These are phyloP conservation scores for Pseudotriccus pelzelni DNA, from an alignment of 2,797 vertebrate species.

Conservation along the genomic window DNA sequence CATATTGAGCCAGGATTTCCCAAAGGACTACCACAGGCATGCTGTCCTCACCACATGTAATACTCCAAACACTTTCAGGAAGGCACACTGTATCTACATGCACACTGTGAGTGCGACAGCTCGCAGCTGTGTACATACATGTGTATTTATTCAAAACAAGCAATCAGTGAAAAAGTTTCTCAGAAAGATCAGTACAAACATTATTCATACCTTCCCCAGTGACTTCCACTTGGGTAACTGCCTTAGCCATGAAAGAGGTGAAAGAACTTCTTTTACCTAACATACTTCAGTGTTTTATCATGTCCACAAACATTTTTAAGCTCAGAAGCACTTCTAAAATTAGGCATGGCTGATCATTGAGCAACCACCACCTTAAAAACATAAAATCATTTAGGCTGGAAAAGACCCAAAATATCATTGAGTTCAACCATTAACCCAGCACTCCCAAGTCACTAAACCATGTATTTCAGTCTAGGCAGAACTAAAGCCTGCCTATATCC, in stretches of 20 bases:
- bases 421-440: background rate
- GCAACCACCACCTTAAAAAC: background rate
- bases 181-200: background rate
- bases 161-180: background rate
- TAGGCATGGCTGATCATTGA: background rate
- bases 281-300: background rate
- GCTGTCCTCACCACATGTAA: background rate
- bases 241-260: background rate
- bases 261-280: background rate
- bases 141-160: background rate
- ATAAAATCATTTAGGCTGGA: background rate
- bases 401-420: background rate
- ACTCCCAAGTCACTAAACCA: background rate
- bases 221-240: background rate
- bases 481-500: background rate
- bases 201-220: background rate
- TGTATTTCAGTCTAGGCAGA: background rate
- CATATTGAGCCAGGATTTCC: background rate
- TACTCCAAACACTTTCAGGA: background rate
- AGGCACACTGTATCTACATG: background rate
- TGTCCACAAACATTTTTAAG: background rate
- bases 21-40: background rate
- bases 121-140: background rate
- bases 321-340: background rate
- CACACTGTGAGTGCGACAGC: background rate